Evolutionary conservation across 1,140 invertebrate species (phyloP), one percentile per base, ranked within the genome.

Genomic region (Penaeus japonicus): DNA sequence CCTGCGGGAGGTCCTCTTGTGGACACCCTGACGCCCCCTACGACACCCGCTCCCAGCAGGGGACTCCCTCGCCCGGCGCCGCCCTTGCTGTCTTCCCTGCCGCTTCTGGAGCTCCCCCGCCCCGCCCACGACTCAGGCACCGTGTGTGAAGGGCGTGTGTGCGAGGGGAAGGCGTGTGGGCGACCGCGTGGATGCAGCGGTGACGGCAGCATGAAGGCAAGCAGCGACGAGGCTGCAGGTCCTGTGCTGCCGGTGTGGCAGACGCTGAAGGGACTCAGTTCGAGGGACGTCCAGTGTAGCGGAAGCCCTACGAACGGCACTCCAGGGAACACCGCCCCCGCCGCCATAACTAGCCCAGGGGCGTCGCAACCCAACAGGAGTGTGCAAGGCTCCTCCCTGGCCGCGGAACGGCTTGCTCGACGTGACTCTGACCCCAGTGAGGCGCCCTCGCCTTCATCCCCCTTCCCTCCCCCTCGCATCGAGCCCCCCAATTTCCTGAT

Each of bases 261-360:
- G 80, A 88, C 87, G 30, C 87, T 88, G 70, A 88, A 88, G 87
- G 87, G 87, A 27, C 87, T 88, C 87, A 88, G 87, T 70, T 88
- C 87, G 65, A 70, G 87, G 70, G 87, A 88, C 20, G 80, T 57
- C 15, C 54, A 55, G 59, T 84, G 87, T 65, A 73, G 20, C 59
- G 47, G 47, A 47, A 77, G 80, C 73, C 80, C 80, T 15, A 77
- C 65, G 54, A 83, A 53, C 87, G 47, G 65, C 78, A 53, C 47
- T 15, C 47, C 47, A 47, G 47, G 47, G 5, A 47, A 15, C 47
- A 15, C 47, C 47, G 80, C 73, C 57, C 35, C 59, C 79, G 54
- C n/a, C 57, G 32, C 15, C 84, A n/a, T 20, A 53, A 85, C 47
- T 75, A 78, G 53, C 75, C 24, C n/a, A 39, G 54, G 77, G 32